A percentile compares a stretch with the other conserved stretches of the same genome.
phyloP scores from a whole-genome alignment of 2,797 vertebrate species.

The Ciconia nigra region DNA sequence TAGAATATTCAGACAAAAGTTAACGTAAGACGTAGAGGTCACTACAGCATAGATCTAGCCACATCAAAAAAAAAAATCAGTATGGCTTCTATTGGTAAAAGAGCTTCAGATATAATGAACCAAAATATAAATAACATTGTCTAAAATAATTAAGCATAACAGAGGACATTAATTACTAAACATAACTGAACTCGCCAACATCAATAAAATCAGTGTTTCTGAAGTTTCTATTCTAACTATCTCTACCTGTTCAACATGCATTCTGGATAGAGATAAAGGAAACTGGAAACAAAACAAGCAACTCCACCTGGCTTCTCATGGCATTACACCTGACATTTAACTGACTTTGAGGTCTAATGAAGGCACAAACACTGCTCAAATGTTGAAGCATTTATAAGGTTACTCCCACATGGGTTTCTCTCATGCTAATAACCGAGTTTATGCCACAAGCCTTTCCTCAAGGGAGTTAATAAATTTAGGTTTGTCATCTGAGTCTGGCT shows the following conservation, averaged over 20 bases:
- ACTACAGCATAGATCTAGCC: background rate
- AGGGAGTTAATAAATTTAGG: background rate
- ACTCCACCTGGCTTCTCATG: background rate
- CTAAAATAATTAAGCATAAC: background rate
- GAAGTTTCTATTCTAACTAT: background rate
- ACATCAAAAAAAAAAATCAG: background rate
- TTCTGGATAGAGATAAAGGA: background rate
- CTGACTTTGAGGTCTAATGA: conserved; percentile 18
- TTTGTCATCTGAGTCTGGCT: background rate
- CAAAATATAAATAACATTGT: background rate
- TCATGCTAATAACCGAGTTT: background rate
- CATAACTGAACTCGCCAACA: background rate
- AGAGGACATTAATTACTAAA: background rate
- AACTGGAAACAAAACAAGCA: background rate
- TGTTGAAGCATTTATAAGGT: conserved; percentile 21
- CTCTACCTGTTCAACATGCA: background rate
- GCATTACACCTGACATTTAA: conserved; percentile 9
- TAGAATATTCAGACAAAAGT: conserved; percentile 4
- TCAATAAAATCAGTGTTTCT: background rate
- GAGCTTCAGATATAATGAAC: background rate
- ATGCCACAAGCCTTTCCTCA: background rate
- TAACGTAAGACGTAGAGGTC: background rate
- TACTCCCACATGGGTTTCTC: background rate
- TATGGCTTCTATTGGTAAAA: background rate
- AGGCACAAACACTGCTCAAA: conserved; percentile 11